Evolutionary conservation across 2,113 vertebrate genomes (phyloP).

Genomic region (Ivindomyrus marchei): DNA sequence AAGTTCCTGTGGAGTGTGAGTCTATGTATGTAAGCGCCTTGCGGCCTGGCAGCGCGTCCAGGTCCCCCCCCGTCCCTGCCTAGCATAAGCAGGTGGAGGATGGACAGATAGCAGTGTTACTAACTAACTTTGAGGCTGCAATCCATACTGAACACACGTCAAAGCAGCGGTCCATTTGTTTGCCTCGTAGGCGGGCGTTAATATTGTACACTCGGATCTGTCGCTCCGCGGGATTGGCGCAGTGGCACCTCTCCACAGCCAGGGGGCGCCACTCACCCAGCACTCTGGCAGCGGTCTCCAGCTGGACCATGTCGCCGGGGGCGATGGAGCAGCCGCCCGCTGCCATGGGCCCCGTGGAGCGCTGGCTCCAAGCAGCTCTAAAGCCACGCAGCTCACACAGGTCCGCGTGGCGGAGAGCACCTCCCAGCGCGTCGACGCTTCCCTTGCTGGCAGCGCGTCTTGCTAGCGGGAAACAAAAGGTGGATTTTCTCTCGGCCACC

Average conservation of each 20-base stretch:
- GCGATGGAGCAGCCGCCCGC: conserved; percentile 10
- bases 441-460: not conserved
- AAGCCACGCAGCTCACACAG: not conserved
- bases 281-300: not conserved
- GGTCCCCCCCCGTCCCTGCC: not conserved
- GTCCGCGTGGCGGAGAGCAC: not conserved
- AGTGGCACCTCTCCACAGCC: not conserved
- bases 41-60: not conserved
- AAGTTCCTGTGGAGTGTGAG: not conserved
- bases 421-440: not conserved
- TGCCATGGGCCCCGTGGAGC: not conserved
- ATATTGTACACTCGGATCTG: not conserved
- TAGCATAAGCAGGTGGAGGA: not conserved
- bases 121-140: not conserved
- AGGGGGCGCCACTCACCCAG: conserved; percentile 2
- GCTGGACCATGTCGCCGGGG: conserved; percentile 1
- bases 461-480: not conserved
- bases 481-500: conserved; percentile 6
- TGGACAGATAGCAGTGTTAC: not conserved
- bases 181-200: not conserved
- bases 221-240: not conserved
- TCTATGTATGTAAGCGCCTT: not conserved
- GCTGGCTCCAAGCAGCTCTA: not conserved
- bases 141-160: not conserved
- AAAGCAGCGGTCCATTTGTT: not conserved